Percentiles rank a stretch among this genome's conserved stretches.
Conservation (phyloP, 2,113 vertebrate genomes). For the Lucifuga dentata region DNA sequence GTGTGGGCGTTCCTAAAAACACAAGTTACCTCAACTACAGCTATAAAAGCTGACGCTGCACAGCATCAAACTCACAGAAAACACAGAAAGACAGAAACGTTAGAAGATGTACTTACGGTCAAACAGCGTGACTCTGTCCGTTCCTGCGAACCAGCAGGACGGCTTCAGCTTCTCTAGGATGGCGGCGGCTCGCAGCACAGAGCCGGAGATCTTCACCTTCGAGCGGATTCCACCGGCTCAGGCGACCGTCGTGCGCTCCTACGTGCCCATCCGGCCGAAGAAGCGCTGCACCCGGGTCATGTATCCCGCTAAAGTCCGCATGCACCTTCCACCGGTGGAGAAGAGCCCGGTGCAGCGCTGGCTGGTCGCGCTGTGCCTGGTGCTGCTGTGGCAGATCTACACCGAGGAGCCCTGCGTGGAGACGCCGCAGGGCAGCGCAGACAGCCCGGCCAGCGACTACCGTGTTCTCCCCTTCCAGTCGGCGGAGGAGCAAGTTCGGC, state of each 20-base stretch:
- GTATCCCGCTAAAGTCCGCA: constrained; percentile 83
- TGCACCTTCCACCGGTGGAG: constrained; percentile 83
- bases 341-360: constrained; percentile 80
- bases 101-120: constrained; percentile 65
- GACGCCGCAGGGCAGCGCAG: constrained; percentile 9
- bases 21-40: constrained; percentile 2
- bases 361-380: constrained; percentile 80
- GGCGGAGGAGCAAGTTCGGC: constrained; percentile 59
- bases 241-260: constrained; percentile 63
- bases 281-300: constrained; percentile 81
- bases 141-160: constrained; percentile 28
- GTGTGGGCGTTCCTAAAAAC: constrained; percentile 19
- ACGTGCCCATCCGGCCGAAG: constrained; percentile 61
- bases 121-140: constrained; percentile 61
- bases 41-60: constrained; percentile 32
- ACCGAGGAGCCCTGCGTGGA: constrained; percentile 77
- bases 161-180: constrained; percentile 39
- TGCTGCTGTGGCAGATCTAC: constrained; percentile 85
- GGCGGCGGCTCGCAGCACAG: constrained; percentile 70
- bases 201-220: constrained; percentile 85
- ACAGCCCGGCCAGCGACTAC: constrained; percentile 45
- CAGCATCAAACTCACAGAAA: accelerated
- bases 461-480: constrained; percentile 69
- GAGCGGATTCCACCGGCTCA: constrained; percentile 63
- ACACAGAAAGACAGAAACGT: constrained; percentile 6